These are phyloP conservation scores for Globia sparganii DNA, from an alignment of 2,888 invertebrate species.

Conservation along the genomic window DNA sequence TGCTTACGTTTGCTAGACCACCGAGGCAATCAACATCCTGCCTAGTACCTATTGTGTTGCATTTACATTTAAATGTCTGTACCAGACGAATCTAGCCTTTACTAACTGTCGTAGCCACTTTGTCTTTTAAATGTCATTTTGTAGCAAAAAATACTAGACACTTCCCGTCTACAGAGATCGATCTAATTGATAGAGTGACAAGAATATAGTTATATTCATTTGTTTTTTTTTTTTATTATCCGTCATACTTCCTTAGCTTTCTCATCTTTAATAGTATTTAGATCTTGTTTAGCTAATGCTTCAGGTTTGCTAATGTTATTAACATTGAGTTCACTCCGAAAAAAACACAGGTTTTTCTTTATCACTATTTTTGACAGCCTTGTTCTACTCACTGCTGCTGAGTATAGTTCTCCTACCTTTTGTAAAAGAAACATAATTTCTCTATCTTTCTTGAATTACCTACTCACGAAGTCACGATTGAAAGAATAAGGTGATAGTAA, in stretches of 20 bases:
- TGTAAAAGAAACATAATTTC: not conserved
- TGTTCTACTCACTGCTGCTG: not conserved
- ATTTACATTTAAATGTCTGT: conserved; percentile 40
- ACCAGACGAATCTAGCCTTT: conserved; percentile 17
- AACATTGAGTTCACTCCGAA: too few relatives aligned
- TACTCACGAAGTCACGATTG: not conserved
- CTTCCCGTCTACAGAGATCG: conserved; percentile 38
- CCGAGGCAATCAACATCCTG: conserved; percentile 39
- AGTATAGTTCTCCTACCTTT: not conserved
- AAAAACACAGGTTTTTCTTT: too few relatives aligned
- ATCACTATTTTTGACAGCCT: not conserved
- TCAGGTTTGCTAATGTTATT: not conserved
- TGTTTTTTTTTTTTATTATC: conserved; percentile 14
- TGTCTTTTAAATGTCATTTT: conserved; percentile 49
- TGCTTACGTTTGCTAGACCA: not conserved
- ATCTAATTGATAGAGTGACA: conserved; percentile 30
- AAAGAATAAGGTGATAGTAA: not conserved
- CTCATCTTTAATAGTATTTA: not conserved
- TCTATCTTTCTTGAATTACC: not conserved
- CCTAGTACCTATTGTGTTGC: conserved; percentile 45
- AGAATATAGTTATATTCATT: conserved; percentile 18
- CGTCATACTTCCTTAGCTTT: not conserved
- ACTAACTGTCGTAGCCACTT: conserved; percentile 19
- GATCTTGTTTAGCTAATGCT: not conserved
- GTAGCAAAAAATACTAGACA: conserved; percentile 27